Evolutionary conservation across 1,140 invertebrate genomes (phyloP).

Genomic region (Centruroides sculpturatus): DNA sequence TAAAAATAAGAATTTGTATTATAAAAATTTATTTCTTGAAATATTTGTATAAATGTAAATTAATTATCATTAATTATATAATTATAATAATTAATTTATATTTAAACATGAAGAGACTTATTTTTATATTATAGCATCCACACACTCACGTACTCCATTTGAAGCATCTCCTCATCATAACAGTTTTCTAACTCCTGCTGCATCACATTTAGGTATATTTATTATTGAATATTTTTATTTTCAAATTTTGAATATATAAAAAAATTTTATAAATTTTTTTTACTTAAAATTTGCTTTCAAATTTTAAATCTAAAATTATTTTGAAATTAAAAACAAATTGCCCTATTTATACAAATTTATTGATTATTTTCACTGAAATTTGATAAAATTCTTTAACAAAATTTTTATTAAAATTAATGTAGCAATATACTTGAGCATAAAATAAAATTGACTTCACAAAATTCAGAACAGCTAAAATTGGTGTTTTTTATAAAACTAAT

Average conservation of each 20-base stretch:
- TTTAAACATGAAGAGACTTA: neutral
- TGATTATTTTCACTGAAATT: too few relatives aligned
- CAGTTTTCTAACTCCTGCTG: conserved; percentile 36
- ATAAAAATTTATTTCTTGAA: too few relatives aligned
- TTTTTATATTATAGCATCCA: conserved; percentile 20
- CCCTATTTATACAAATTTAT: neutral
- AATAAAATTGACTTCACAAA: too few relatives aligned
- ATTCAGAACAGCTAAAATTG: too few relatives aligned
- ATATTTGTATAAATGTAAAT: neutral
- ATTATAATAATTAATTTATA: neutral
- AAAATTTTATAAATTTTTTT: too few relatives aligned
- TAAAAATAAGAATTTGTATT: too few relatives aligned
- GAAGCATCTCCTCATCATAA: conserved; percentile 44
- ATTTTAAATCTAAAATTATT: neutral
- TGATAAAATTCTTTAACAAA: too few relatives aligned
- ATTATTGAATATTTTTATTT: neutral
- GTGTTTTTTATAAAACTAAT: too few relatives aligned
- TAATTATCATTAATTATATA: neutral
- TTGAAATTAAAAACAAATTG: neutral
- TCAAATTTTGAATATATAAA: neutral
- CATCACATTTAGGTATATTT: conserved; percentile 12
- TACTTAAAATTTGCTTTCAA: too few relatives aligned
- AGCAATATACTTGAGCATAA: too few relatives aligned
- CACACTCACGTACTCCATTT: conserved; percentile 27
- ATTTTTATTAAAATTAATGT: too few relatives aligned